Base-by-base conservation (phyloP, 2,797 vertebrate genomes). In the Dromococcyx pavoninus region DNA sequence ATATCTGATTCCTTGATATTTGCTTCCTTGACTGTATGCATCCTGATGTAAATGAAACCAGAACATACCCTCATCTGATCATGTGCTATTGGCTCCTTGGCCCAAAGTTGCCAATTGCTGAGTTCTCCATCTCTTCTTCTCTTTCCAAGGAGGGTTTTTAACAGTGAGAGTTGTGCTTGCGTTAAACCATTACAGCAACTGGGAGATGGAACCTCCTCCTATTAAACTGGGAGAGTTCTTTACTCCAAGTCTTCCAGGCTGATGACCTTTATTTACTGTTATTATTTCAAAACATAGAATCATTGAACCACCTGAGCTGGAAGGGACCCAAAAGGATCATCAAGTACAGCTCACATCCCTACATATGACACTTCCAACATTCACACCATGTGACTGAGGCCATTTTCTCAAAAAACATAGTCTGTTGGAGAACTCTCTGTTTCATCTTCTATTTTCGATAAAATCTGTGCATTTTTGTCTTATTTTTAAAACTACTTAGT, bases 141-240 rank as follows among this genome's bases (percentile, higher is more conserved):
- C 33, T 1, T 76, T 69, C 50, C 37, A 77, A 39, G 21, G 5
- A 66, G 7, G 7, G 5, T 5, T 89, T 72, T 61, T 30, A 53
- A 17, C 28, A 0, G 0, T 41, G 28, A 23, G 16, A 14, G 21
- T 28, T 25, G 32, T n/a, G 19, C 22, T 62, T 2, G 3, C 19
- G 9, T 56, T 75, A 64, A 86, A 81, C 14, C 5, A 44, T 21
- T 32, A 28, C 1, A 62, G 12, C 8, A 69, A 48, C 2, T 2
- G 1, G 1, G 67, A 77, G 18, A 22, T 0, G 4, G 30, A 79
- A 4, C 2, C 1, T 13, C 4, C 3, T 53, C 7, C 6, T 10
- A 8, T 37, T 54, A 70, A 69, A 33, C 5, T 32, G 32, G 8
- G 18, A 56, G 4, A 19, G 6, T 51, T 86, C 33, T 33, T 80